Conservation (phyloP, 2,888 invertebrate genomes). For the Cryptophagus acutangulus region DNA sequence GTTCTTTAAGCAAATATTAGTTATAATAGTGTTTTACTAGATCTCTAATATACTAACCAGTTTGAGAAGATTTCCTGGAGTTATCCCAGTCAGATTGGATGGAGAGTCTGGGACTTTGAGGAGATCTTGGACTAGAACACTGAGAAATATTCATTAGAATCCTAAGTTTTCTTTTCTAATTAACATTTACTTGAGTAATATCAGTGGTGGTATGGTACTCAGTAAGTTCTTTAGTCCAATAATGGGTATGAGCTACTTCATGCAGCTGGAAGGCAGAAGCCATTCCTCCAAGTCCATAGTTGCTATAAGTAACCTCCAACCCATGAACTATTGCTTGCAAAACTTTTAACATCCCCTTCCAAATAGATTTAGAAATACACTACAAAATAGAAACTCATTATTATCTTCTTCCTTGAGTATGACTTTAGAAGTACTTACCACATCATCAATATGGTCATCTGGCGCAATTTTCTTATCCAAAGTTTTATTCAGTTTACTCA, state of each 20-base stretch:
- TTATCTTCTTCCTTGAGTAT: conserved; percentile 2
- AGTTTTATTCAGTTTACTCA: conserved; percentile 91
- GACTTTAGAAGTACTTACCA: conserved; percentile 60
- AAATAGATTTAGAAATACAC: conserved; percentile 85
- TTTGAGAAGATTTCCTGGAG: conserved; percentile 65
- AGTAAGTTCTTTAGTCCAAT: conserved; percentile 82
- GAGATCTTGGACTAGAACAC: conserved; percentile 63
- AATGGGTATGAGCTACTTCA: conserved; percentile 98
- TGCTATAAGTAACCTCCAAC: conserved; percentile 84
- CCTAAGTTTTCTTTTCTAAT: not conserved
- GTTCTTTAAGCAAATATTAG: no score
- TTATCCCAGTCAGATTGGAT: conserved; percentile 53
- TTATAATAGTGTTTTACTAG: no score
- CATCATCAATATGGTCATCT: conserved; percentile 96
- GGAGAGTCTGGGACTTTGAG: conserved; percentile 55
- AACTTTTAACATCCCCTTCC: conserved; percentile 95
- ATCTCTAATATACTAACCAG: no score
- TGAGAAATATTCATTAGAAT: conserved; percentile 34
- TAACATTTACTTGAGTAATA: conserved; percentile 37
- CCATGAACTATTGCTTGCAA: conserved; percentile 86
- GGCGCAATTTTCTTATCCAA: conserved; percentile 89
- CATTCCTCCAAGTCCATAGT: conserved; percentile 95
- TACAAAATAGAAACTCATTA: conserved; percentile 43
- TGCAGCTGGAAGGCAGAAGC: conserved; percentile 94
- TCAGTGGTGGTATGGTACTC: conserved; percentile 55